Base-by-base conservation (phyloP, 2,888 invertebrate genomes). In the Geophilus truncorum region DNA sequence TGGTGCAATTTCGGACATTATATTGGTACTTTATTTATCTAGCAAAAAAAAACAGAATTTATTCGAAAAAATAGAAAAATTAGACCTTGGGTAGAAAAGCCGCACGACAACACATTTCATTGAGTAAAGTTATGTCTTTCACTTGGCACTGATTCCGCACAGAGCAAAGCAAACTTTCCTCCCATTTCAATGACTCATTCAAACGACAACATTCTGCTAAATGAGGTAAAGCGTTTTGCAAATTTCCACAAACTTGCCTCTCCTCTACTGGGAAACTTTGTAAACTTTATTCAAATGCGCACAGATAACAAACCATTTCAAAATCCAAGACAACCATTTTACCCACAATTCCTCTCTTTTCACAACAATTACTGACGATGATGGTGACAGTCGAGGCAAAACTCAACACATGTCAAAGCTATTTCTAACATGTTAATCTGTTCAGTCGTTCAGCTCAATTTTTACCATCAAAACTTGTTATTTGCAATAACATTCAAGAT, bases 171-270 rank as follows among this genome's bases (percentile, higher is more conserved):
- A 62, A 62, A 62, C 57, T 62, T 62, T 62, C 57, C 6, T 62
- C 21, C 57, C 57, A 18, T 62, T 62, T 23, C 40, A 40, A 40
- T 40, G 40, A 12, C 40, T 40, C 40, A 40, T 40, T 40, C 21
- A 62, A 62, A 62, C 57, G 57, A 62, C 57, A 62, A 62, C 57
- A 62, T 62, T 62, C 57, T 62, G 57, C 57, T 62, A 62, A 62
- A 62, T 62, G 57, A 62, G 57, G 57, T 62, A 62, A 62, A 23
- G 57, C 23, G 3, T 62, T 62, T 62, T 62, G 57, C 57, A 62
- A 62, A 62, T 62, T 62, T 62, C 57, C 1, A 5, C 57, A 57
- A 57, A 57, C 57, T 57, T 57, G 15, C 10, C 18, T 21, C 9
- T 9, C 9, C 9, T 40, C 10, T 2, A 1, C 3, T 40, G 15